phyloP scores from a whole-genome alignment of 2,888 invertebrate species.

The Helicoverpa assulta region DNA sequence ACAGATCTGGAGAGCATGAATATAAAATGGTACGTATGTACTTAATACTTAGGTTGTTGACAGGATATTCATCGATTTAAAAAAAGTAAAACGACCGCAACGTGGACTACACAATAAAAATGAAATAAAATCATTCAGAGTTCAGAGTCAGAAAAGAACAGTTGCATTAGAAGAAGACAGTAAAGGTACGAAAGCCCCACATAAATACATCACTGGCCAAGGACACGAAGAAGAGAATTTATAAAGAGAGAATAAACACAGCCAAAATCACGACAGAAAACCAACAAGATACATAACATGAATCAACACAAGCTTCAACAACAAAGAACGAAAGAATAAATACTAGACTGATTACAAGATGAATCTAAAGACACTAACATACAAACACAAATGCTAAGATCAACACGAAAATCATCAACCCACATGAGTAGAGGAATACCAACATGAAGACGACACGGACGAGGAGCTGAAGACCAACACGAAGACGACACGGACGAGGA shows the following conservation, averaged over 20 bases:
- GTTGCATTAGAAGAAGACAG: too few relatives aligned
- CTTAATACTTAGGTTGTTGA: constrained; percentile 27
- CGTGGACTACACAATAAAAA: not conserved
- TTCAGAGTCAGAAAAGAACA: too few relatives aligned
- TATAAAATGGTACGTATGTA: constrained; percentile 24
- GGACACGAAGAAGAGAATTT: too few relatives aligned
- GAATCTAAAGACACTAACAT: constrained; percentile 23
- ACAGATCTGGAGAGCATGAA: not conserved
- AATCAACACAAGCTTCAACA: not conserved
- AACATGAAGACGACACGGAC: too few relatives aligned
- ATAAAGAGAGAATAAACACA: constrained; percentile 1
- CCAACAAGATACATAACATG: not conserved
- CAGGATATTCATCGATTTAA: constrained; percentile 22
- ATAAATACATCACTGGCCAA: too few relatives aligned
- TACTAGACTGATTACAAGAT: not conserved
- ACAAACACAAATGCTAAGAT: constrained; percentile 24
- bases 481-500: too few relatives aligned
- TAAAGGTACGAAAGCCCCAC: not conserved
- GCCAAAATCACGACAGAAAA: constrained; percentile 2
- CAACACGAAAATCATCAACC: constrained; percentile 3
- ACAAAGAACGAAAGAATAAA: constrained; percentile 10
- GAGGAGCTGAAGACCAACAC: too few relatives aligned
- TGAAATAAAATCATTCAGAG: not conserved
- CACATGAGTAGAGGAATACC: too few relatives aligned
- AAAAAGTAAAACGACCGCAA: not conserved